Conservation (phyloP, 2,113 vertebrate genomes). For the Colius striatus region DNA sequence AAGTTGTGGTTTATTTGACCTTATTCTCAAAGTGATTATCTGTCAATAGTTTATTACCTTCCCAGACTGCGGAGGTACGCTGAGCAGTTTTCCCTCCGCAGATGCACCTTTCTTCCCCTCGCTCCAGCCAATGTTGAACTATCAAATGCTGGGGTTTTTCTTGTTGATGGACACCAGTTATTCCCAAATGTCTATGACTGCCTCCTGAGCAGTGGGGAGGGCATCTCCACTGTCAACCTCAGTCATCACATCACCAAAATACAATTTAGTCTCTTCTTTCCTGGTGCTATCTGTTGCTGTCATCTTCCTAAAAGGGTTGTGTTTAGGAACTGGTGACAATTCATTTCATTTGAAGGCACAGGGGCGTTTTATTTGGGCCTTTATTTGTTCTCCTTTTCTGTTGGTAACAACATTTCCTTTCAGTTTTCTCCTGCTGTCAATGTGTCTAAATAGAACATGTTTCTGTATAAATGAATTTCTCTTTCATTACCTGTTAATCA, state of each 20-base stretch:
- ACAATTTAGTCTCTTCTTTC: neutral
- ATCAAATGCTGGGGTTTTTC: neutral
- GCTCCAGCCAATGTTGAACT: neutral
- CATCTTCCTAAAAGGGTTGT: neutral
- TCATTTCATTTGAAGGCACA: neutral
- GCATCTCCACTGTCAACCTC: neutral
- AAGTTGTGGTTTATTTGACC: neutral
- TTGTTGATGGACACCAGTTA: neutral
- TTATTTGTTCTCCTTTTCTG: neutral
- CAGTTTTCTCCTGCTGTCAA: neutral
- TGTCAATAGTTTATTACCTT: neutral
- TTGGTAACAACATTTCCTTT: neutral
- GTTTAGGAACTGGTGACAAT: neutral
- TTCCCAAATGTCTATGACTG: neutral
- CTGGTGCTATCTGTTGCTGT: neutral
- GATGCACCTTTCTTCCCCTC: neutral
- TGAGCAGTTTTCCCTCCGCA: rapidly evolving
- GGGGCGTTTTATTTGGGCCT: neutral
- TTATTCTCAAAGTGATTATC: neutral
- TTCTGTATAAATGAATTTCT: neutral
- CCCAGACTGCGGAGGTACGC: neutral
- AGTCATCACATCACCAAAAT: neutral
- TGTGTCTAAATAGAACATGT: neutral
- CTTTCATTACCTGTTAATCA: neutral
- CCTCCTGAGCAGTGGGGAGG: neutral